Evolutionary conservation across 2,888 invertebrate genomes (phyloP).

Genomic region (Papilio elwesi): DNA sequence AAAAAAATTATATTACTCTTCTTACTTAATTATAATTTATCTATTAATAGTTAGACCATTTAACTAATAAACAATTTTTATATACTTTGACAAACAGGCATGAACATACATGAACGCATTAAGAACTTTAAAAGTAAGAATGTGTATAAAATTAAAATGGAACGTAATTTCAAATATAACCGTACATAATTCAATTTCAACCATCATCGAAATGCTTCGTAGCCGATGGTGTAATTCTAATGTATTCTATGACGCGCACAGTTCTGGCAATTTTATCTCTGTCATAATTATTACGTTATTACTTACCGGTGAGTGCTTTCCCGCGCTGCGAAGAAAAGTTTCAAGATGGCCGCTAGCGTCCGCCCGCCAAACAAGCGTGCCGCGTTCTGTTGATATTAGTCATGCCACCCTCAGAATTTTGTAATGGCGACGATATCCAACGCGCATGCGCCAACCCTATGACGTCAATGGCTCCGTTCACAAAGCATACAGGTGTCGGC

Average conservation of each 20-base stretch:
- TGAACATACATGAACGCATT: too few relatives aligned
- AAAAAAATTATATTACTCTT: too few relatives aligned
- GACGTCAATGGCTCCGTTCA: constrained; percentile 82
- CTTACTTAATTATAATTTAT: too few relatives aligned
- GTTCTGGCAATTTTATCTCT: constrained; percentile 11
- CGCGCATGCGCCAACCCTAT: constrained; percentile 71
- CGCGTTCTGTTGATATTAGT: constrained; percentile 59
- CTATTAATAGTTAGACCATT: too few relatives aligned
- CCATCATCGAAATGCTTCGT: background rate
- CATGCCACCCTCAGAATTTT: constrained; percentile 41
- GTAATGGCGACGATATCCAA: constrained; percentile 52
- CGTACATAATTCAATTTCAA: constrained; percentile 38
- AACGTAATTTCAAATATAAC: background rate
- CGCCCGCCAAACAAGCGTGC: constrained; percentile 62
- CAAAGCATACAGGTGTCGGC: constrained; percentile 77
- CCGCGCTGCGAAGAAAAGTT: constrained; percentile 58
- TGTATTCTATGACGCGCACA: constrained; percentile 12
- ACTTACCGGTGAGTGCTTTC: constrained; percentile 70
- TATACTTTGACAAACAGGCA: too few relatives aligned
- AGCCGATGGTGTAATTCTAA: background rate
- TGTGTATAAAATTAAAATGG: background rate
- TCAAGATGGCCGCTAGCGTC: constrained; percentile 52
- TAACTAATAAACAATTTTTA: too few relatives aligned
- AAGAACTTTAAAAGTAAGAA: background rate
- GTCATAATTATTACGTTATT: constrained; percentile 41